Base-by-base conservation (phyloP, 2,888 invertebrate genomes). In the Chymomyza caudatula region DNA sequence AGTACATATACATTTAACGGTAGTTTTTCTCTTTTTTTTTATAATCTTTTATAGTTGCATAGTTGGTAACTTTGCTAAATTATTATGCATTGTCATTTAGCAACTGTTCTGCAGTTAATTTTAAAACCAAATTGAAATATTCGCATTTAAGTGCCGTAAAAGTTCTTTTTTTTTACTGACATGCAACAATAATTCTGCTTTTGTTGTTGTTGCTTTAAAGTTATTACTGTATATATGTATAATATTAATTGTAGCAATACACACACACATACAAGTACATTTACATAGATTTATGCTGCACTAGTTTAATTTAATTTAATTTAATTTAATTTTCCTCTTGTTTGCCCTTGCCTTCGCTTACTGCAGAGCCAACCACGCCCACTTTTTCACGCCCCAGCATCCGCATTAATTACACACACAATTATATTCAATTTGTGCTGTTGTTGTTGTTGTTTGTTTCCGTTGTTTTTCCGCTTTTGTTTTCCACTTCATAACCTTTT, bases 381-480 rank as follows among this genome's bases (percentile, higher is more conserved):
- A 65, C 73, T 78, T 75, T 25, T 25, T 25, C 29, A 37, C 11
- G 29, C 11, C 29, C 1, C 11, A 78, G 75, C 77, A 77, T 76
- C 67, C 66, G 71, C 69, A 77, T 77, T 73, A 77, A 74, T 84
- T 80, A 85, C 84, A 80, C 71, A 75, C 79, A 71, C 51, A 67
- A 60, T 62, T 61, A 65, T 57, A 60, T 64, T 61, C 37, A 49
- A 57, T 29, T 29, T 44, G 44, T 11, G 51, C 20, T 55, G 22
- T 20, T 47, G 25, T 51, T 47, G 61, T 63, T 19, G 58, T 15
- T 54, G 59, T 55, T 25, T 65, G 19, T 67, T 53, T 65, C 19
- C 15, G 15, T 67, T 23, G 20, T 25, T 60, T 15, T 57, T 22
- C 19, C 22, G 59, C 25, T 8, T 23, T 55, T 63, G 60, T 65